phyloP scores from a whole-genome alignment of 2,888 invertebrate species.

The Pseudeuparius sepicola region DNA sequence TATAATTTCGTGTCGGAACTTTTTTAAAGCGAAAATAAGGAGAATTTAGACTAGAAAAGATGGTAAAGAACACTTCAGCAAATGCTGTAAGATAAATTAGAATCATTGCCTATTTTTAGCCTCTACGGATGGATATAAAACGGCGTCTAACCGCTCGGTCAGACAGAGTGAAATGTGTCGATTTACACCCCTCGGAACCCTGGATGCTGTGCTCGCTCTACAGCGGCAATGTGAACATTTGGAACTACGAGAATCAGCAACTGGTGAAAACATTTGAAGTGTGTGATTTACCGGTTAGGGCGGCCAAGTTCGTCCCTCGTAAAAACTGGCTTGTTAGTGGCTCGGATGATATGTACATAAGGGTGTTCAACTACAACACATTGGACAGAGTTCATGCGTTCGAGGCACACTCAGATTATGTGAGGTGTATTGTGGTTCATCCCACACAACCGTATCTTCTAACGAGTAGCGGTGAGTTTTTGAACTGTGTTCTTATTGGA shows the following conservation, averaged over 20 bases:
- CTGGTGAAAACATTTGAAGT: conserved; percentile 85
- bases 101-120: conserved; percentile 48
- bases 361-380: conserved; percentile 98
- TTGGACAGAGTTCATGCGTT: conserved; percentile 90
- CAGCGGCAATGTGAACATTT: conserved; percentile 98
- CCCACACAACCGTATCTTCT: conserved; percentile 95
- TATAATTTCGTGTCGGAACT: conserved; percentile 20
- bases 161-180: conserved; percentile 96
- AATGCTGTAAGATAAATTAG: neutral
- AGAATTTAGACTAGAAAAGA: too few species aligned
- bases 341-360: conserved; percentile 90
- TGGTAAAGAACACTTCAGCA: too few species aligned
- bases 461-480: conserved; percentile 81
- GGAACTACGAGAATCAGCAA: conserved; percentile 95
- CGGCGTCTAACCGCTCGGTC: conserved; percentile 94
- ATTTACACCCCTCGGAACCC: conserved; percentile 94
- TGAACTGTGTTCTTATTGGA: too few species aligned
- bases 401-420: conserved; percentile 98
- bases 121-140: conserved; percentile 95
- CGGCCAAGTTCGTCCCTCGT: conserved; percentile 90
- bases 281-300: conserved; percentile 92
- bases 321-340: conserved; percentile 99
- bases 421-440: conserved; percentile 92
- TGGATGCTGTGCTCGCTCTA: conserved; percentile 98
- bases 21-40: conserved; percentile 11